phyloP scores from a whole-genome alignment of 1,140 invertebrate species.

The Samia ricini region DNA sequence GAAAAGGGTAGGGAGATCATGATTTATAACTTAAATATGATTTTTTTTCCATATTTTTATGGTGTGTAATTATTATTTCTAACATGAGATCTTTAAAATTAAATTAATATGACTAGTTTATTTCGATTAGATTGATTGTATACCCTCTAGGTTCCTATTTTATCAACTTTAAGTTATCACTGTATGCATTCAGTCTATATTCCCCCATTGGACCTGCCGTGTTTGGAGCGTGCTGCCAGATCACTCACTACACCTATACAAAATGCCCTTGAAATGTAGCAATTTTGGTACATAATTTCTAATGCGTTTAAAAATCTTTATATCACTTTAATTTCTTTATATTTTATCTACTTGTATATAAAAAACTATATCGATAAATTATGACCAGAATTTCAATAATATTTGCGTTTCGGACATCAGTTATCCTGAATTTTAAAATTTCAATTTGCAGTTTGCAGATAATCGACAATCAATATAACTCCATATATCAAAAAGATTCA shows the following conservation, averaged over 20 bases:
- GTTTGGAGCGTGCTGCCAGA: background rate
- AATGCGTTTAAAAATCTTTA: too few species aligned
- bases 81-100: slow-evolving; percentile 16
- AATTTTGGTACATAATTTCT: background rate
- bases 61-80: background rate
- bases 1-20: too few species aligned
- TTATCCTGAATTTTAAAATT: too few species aligned
- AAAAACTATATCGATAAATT: too few species aligned
- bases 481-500: too few species aligned
- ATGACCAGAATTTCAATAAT: too few species aligned
- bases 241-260: background rate
- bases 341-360: too few species aligned
- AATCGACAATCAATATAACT: too few species aligned
- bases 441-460: too few species aligned
- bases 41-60: background rate
- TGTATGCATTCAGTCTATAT: background rate
- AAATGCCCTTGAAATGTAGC: background rate
- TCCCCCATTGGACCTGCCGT: background rate
- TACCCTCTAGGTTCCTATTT: background rate
- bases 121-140: slow-evolving; percentile 12
- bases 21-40: background rate
- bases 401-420: too few species aligned
- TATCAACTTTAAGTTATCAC: background rate
- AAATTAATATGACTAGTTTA: slow-evolving; percentile 18
- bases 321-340: too few species aligned